Conservation (phyloP, 2,888 invertebrate genomes). For the Lycaena phlaeas region DNA sequence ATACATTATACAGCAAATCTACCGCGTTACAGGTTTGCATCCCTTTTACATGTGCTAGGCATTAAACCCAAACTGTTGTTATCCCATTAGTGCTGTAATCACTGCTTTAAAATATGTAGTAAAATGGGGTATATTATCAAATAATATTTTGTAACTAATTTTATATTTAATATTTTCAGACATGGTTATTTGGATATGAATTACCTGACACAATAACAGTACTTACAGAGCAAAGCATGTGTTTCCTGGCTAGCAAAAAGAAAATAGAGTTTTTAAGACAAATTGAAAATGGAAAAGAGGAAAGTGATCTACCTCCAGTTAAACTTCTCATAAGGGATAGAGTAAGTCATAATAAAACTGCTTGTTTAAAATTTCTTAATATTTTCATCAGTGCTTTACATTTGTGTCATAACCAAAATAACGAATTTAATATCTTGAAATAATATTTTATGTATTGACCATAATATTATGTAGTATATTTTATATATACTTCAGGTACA, state of each 20-base stretch:
- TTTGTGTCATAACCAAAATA: no score
- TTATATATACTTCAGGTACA: no score
- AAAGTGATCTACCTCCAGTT: constrained; percentile 84
- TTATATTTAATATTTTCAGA: constrained; percentile 75
- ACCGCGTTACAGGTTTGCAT: constrained; percentile 88
- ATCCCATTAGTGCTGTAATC: neutral
- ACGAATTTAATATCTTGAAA: no score
- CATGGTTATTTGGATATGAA: constrained; percentile 98
- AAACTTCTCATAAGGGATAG: constrained; percentile 92
- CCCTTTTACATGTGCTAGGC: constrained; percentile 29
- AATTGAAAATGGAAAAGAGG: constrained; percentile 88
- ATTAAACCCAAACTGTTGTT: neutral
- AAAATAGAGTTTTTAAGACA: constrained; percentile 97
- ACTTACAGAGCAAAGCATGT: constrained; percentile 86
- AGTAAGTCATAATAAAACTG: constrained; percentile 79
- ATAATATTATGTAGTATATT: no score
- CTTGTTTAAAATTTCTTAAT: no score
- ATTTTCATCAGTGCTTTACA: no score
- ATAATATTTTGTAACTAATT: no score
- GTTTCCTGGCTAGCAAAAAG: constrained; percentile 96
- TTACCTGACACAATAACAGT: constrained; percentile 96
- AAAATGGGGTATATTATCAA: neutral
- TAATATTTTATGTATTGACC: no score
- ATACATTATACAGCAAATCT: constrained; percentile 96
- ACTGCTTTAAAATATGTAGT: neutral